These are phyloP conservation scores for Muraenolepis orangiensis DNA, from an alignment of 2,797 vertebrate species.

Conservation along the genomic window DNA sequence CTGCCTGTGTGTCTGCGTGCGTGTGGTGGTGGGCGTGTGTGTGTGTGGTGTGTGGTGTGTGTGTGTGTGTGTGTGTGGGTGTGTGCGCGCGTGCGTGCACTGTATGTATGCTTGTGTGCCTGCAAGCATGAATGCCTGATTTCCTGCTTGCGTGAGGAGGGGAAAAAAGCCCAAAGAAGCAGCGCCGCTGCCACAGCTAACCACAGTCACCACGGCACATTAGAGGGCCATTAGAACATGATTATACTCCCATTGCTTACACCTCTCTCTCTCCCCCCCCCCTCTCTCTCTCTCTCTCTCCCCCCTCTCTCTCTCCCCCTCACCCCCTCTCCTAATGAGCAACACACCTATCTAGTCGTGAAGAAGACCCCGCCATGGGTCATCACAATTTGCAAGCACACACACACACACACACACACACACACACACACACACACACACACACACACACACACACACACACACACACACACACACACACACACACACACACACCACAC, in stretches of 20 bases:
- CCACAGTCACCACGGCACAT: constrained; percentile 76
- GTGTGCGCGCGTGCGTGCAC: constrained; percentile 12
- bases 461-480: too few relatives aligned
- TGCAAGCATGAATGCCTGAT: too few relatives aligned
- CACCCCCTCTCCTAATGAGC: constrained; percentile 29
- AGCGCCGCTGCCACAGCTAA: constrained; percentile 70
- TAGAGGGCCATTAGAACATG: constrained; percentile 75
- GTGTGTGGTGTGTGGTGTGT: not conserved
- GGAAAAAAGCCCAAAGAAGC: constrained; percentile 51
- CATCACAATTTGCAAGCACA: constrained; percentile 20
- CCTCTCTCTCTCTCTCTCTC: constrained; percentile 65
- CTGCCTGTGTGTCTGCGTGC: not conserved
- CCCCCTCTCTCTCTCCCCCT: constrained; percentile 40
- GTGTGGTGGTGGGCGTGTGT: too few relatives aligned
- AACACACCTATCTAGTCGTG: constrained; percentile 55
- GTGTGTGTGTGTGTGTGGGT: not conserved
- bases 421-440: too few relatives aligned
- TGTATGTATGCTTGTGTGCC: not conserved
- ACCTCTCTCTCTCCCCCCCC: constrained; percentile 63
- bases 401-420: constrained; percentile 9
- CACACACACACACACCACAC: too few relatives aligned
- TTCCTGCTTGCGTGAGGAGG: constrained; percentile 4
- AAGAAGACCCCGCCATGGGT: constrained; percentile 44
- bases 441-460: too few relatives aligned
- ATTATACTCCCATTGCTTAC: constrained; percentile 76